Evolutionary conservation across 2,113 vertebrate species (phyloP).

Genomic region (Neolamprologus kungweensis): DNA sequence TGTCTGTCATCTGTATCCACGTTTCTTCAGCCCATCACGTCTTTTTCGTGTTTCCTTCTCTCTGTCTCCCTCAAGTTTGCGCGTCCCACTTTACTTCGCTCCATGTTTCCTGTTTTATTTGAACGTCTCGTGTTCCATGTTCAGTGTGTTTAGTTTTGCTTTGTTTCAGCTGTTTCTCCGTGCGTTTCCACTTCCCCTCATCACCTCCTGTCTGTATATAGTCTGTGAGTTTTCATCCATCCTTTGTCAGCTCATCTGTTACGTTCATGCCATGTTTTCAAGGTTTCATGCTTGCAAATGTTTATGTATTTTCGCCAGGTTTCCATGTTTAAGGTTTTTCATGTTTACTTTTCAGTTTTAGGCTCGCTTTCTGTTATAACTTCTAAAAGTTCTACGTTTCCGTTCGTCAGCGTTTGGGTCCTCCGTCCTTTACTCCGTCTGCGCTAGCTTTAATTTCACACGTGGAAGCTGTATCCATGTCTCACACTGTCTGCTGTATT

Average conservation of each 20-base stretch:
- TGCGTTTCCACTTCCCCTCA: neutral
- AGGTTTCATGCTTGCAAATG: neutral
- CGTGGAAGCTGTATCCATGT: neutral
- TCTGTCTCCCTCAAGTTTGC: neutral
- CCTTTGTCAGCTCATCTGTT: neutral
- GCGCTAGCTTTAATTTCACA: neutral
- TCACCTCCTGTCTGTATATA: neutral
- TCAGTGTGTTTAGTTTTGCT: neutral
- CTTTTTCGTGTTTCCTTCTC: neutral
- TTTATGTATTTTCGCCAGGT: fast-evolving
- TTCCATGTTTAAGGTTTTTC: neutral
- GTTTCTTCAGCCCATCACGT: neutral
- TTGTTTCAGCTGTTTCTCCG: neutral
- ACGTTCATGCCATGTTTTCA: neutral
- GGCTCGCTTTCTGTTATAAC: neutral
- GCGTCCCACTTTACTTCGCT: fast-evolving
- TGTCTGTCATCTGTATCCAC: neutral
- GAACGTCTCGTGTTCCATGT: neutral
- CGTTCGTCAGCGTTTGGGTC: fast-evolving
- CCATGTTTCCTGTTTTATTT: neutral
- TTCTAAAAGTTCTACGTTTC: neutral
- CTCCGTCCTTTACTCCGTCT: fast-evolving
- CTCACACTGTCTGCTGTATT: neutral
- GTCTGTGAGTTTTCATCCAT: neutral
- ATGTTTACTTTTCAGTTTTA: neutral